Evolutionary conservation across 2,113 vertebrate genomes (phyloP).

Genomic region (Paradoxurus hermaphroditus): DNA sequence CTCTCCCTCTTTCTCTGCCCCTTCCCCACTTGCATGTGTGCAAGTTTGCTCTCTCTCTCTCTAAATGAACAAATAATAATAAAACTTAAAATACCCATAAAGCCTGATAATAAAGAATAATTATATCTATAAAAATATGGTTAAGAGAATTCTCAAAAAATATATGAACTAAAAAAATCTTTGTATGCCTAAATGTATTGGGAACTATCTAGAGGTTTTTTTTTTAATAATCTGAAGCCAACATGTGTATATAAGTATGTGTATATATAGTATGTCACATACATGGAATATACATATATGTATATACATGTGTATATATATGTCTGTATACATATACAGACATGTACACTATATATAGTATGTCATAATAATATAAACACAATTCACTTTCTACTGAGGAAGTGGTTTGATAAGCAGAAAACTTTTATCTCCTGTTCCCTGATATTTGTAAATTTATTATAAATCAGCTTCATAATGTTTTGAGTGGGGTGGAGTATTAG

Average conservation of each 20-base stretch:
- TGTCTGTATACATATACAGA: rapidly evolving
- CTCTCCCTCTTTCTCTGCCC: no score
- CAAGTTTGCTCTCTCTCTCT: no score
- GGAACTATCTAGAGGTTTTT: background rate
- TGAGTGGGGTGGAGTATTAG: background rate
- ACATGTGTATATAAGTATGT: background rate
- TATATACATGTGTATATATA: background rate
- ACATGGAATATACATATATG: background rate
- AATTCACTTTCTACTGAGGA: conserved; percentile 7
- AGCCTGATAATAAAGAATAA: background rate
- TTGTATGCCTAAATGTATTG: background rate
- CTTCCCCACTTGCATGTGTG: no score
- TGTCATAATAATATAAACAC: background rate
- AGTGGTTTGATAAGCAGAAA: background rate
- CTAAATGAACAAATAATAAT: no score
- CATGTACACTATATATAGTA: background rate
- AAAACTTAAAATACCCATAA: background rate
- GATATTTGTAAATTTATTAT: background rate
- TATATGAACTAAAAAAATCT: background rate
- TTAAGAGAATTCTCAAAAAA: background rate
- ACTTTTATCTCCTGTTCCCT: background rate
- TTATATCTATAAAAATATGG: background rate
- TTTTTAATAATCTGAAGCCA: background rate
- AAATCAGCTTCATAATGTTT: conserved; percentile 6
- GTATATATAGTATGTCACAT: background rate